Evolutionary conservation across 1,140 invertebrate genomes (phyloP).

Genomic region (Mesaphorura yosii): DNA sequence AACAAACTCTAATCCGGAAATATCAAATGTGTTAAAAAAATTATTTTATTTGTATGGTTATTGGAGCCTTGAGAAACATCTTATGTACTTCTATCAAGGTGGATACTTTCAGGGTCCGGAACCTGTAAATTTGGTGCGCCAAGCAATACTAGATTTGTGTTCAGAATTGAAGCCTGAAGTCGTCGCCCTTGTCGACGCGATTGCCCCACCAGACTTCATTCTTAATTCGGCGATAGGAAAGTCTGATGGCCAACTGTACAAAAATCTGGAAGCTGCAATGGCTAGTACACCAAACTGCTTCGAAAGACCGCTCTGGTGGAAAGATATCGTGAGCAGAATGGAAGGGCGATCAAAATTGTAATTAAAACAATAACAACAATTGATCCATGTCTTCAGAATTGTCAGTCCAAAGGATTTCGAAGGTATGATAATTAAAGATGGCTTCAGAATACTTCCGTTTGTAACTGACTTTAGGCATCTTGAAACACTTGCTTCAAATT

Average conservation of each 20-base stretch:
- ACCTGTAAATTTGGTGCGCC: constrained; percentile 38
- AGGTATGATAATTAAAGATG: not conserved
- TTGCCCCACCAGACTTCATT: constrained; percentile 78
- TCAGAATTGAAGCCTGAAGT: constrained; percentile 55
- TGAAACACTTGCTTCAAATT: no score
- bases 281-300: constrained; percentile 55
- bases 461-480: no score
- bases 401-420: not conserved
- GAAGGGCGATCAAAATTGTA: constrained; percentile 15
- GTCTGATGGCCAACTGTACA: constrained; percentile 73
- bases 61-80: constrained; percentile 47
- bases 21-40: constrained; percentile 36
- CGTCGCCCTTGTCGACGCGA: constrained; percentile 64
- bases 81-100: constrained; percentile 38
- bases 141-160: constrained; percentile 53
- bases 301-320: constrained; percentile 66
- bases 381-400: no score
- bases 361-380: no score
- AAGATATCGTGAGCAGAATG: constrained; percentile 44
- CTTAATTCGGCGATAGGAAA: constrained; percentile 64
- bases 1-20: constrained; percentile 32
- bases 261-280: constrained; percentile 65
- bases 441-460: no score
- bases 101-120: constrained; percentile 32
- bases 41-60: constrained; percentile 39